A percentile compares a stretch with the other conserved stretches of the same genome.
Evolutionary conservation across 2,113 vertebrate species (phyloP).

Genomic region (Dicrurus megarhynchus): DNA sequence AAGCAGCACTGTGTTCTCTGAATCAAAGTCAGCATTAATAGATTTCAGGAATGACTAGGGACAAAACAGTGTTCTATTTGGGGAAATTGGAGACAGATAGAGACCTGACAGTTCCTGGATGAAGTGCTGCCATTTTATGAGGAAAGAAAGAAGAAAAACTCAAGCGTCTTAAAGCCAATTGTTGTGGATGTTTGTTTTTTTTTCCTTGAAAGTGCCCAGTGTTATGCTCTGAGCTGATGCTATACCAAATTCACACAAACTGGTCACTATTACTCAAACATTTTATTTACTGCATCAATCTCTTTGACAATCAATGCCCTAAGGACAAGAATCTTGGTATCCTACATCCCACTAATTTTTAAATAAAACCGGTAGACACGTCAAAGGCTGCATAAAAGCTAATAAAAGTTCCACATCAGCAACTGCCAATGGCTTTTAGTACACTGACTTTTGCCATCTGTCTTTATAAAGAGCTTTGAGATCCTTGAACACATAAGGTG

Average conservation of each 20-base stretch:
- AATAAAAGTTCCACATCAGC: background rate
- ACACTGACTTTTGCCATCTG: background rate
- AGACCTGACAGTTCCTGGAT: background rate
- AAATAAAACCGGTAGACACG: background rate
- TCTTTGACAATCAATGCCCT: background rate
- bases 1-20: background rate
- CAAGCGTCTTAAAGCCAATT: background rate
- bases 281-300: background rate
- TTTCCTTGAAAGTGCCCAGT: background rate
- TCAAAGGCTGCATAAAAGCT: background rate
- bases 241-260: background rate
- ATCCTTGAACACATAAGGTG: background rate
- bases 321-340: background rate
- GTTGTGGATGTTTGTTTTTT: background rate
- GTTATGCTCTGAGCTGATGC: background rate
- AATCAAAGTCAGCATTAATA: background rate
- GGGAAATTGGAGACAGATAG: background rate
- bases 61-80: background rate
- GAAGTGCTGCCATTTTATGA: background rate
- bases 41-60: background rate
- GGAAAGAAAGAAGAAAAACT: background rate
- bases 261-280: background rate
- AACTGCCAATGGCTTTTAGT: background rate
- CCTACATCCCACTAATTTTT: background rate
- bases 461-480: background rate